Evolutionary conservation across 2,888 invertebrate genomes (phyloP).

Genomic region (Orthonevra nobilis): DNA sequence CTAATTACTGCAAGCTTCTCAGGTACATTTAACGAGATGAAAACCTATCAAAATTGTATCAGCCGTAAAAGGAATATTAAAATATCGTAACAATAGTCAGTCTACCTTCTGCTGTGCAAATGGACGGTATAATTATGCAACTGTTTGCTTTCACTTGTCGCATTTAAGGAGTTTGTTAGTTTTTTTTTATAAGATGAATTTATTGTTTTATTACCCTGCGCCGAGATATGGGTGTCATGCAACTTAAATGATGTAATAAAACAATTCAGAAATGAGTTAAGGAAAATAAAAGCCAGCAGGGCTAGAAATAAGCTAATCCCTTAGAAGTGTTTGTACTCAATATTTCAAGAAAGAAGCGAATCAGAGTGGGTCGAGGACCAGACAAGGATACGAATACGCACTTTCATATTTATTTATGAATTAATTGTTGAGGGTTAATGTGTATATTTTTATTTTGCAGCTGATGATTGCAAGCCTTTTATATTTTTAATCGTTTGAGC

Average conservation of each 20-base stretch:
- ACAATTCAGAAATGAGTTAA: slow-evolving; percentile 35
- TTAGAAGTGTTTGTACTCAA: background rate
- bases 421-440: slow-evolving; percentile 36
- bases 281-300: slow-evolving; percentile 30
- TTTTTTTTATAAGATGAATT: slow-evolving; percentile 52
- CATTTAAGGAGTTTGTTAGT: slow-evolving; percentile 40
- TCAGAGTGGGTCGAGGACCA: background rate
- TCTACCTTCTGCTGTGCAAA: slow-evolving; percentile 28
- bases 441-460: slow-evolving; percentile 42
- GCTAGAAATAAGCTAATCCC: slow-evolving; percentile 14
- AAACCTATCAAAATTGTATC: background rate
- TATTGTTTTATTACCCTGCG: slow-evolving; percentile 35
- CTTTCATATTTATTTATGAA: slow-evolving; percentile 56
- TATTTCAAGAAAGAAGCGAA: background rate
- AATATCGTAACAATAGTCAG: slow-evolving; percentile 32
- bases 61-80: slow-evolving; percentile 10
- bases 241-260: slow-evolving; percentile 45
- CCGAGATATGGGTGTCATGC: slow-evolving; percentile 18
- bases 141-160: slow-evolving; percentile 34
- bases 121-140: slow-evolving; percentile 54
- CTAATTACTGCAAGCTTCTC: too few species aligned
- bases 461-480: too few species aligned
- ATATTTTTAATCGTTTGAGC: too few species aligned
- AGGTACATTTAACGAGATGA: slow-evolving; percentile 10
- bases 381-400: too few species aligned